Conservation (phyloP, 2,113 vertebrate genomes). For the Beaufortia kweichowensis region DNA sequence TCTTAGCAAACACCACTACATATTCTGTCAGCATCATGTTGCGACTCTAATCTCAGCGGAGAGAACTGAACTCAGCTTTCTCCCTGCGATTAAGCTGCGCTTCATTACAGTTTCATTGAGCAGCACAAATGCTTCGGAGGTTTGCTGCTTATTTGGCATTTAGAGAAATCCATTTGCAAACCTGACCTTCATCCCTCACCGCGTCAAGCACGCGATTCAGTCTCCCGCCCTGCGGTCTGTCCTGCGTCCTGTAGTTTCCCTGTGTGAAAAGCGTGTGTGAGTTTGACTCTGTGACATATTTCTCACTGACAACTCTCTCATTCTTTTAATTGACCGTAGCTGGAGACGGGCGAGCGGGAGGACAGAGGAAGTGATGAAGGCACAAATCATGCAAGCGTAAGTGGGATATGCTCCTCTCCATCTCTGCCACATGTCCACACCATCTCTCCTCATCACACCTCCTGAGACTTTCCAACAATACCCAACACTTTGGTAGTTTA, state of each 20-base stretch:
- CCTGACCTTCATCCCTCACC: constrained; percentile 35
- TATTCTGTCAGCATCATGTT: constrained; percentile 14
- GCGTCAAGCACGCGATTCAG: background rate
- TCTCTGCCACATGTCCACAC: background rate
- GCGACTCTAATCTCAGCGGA: constrained; percentile 29
- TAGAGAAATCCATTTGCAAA: constrained; percentile 40
- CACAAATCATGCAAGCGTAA: constrained; percentile 75
- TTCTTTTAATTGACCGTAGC: constrained; percentile 66
- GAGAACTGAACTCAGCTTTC: background rate
- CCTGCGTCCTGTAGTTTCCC: background rate
- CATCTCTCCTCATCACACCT: background rate
- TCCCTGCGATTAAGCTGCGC: background rate
- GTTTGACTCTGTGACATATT: constrained; percentile 47
- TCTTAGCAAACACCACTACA: background rate
- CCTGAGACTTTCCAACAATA: background rate
- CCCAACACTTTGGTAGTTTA: background rate
- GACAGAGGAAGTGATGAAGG: constrained; percentile 72
- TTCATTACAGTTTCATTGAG: constrained; percentile 40
- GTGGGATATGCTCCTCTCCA: constrained; percentile 55
- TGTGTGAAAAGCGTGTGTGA: constrained; percentile 9
- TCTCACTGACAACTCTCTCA: constrained; percentile 52
- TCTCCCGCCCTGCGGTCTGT: background rate
- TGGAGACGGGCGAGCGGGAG: constrained; percentile 71
- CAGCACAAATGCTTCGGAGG: constrained; percentile 28
- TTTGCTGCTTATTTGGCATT: constrained; percentile 36